Base-by-base conservation (phyloP, 1,140 invertebrate genomes). In the Drosophila guanche region DNA sequence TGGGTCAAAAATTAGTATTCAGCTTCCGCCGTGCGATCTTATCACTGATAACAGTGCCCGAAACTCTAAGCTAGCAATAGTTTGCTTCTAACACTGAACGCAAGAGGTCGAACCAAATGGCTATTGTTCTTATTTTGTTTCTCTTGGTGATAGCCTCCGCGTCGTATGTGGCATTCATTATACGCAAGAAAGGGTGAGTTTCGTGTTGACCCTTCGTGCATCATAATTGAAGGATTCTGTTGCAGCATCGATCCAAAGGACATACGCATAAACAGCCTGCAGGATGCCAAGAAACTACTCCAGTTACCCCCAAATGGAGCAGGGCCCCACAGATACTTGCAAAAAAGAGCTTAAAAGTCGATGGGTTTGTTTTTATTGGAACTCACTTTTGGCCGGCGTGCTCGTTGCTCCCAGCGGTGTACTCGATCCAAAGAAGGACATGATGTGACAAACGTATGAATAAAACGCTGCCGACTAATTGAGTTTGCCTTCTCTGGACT, bases 351-450 rank as follows among this genome's bases (percentile, higher is more conserved):
- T 46, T 79, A 53, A 20, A 0, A 6, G 29, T 6, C 27, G 27
- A 7, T 14, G 8, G n/a, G 25, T 2, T 62, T 46, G 42, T 62
- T 40, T 41, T 45, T 27, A 29, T 27, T 43, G 6, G 14, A 54
- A 83, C 90, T 88, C 70, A 91, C 89, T 79, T 80, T 90, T 91
- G 14, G 85, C 83, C 75, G 90, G 90, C 61, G 90, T 91, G 74
- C 88, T 91, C 52, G 84, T 89, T 27, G 90, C 75, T 41, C 91
- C 91, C 37, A 92, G 76, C 51, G 89, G 71, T 47, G 80, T 90
- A 68, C 86, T 91, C 29, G 60, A 76, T 50, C 90, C 84, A 68
- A 90, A 91, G 46, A 91, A 90, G 48, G 90, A 90, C 90, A 91
- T 91, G 56, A 42, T 53, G 53, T 4, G 7, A 20, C 10, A 20